A percentile compares a stretch with the other conserved stretches of the same genome.
Conservation (phyloP, 2,888 invertebrate species). For the Sthenelais limicola region DNA sequence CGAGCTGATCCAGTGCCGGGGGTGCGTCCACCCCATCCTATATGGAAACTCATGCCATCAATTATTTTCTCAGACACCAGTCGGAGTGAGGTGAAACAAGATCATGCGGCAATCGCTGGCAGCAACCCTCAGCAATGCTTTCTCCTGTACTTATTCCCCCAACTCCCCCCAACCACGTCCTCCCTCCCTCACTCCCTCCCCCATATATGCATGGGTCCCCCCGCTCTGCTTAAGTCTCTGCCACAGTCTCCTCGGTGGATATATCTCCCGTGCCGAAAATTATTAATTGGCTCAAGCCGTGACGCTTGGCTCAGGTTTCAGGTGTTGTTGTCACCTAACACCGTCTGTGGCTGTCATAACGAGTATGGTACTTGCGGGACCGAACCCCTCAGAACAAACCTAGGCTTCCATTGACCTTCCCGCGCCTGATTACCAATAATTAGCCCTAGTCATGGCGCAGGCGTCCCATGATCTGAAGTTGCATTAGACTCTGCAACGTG, state of each 20-base stretch:
- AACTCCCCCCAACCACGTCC: background rate
- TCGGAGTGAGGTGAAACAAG: slow-evolving; percentile 25
- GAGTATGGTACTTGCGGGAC: background rate
- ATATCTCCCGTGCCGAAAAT: slow-evolving; percentile 4
- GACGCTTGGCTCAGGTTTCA: no score
- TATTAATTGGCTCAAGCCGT: slow-evolving; percentile 27
- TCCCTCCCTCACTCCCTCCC: slow-evolving; percentile 1
- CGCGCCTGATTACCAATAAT: background rate
- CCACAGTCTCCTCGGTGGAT: no score
- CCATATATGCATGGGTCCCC: background rate
- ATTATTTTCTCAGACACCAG: slow-evolving; percentile 32
- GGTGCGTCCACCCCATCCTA: slow-evolving; percentile 19
- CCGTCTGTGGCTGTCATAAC: slow-evolving; percentile 1
- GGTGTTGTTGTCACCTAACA: slow-evolving; percentile 9
- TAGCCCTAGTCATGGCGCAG: background rate
- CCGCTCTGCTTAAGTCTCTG: no score
- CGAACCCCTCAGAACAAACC: background rate
- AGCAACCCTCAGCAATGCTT: slow-evolving; percentile 9
- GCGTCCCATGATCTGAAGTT: no score
- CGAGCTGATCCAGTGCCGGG: background rate
- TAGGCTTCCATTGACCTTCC: background rate
- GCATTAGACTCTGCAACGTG: no score
- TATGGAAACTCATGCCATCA: slow-evolving; percentile 35
- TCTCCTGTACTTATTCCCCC: background rate
- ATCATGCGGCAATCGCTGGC: slow-evolving; percentile 26